Percentiles rank a stretch among this genome's conserved stretches.
These are phyloP conservation scores for Leptinotarsa juncta DNA, from an alignment of 2,888 invertebrate species.

Conservation along the genomic window DNA sequence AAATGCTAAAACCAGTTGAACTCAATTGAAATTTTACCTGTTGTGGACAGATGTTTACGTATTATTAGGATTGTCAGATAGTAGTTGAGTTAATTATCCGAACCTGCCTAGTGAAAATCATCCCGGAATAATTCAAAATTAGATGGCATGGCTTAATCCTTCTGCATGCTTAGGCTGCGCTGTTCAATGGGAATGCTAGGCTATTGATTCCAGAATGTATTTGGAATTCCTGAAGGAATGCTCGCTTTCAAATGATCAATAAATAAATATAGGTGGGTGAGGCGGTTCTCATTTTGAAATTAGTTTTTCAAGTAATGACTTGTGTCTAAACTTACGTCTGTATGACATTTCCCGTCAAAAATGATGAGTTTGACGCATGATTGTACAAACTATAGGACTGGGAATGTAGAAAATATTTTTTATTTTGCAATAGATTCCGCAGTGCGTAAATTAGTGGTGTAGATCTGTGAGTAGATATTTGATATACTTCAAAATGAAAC, in stretches of 20 bases:
- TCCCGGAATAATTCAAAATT: not conserved
- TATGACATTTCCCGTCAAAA: no score
- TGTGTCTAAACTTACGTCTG: no score
- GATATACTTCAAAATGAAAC: no score
- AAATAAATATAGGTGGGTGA: no score
- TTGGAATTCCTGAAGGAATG: not conserved
- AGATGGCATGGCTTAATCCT: not conserved
- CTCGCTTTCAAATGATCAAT: not conserved
- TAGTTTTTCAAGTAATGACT: no score
- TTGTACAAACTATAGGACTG: no score
- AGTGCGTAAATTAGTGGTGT: no score
- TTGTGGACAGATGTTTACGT: not conserved
- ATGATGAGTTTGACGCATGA: no score
- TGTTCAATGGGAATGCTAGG: not conserved
- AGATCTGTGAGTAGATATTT: no score
- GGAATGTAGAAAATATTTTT: no score
- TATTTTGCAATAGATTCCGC: no score
- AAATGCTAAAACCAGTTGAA: conserved; percentile 6
- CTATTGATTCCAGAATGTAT: conserved; percentile 1
- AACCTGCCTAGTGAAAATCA: not conserved
- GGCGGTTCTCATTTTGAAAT: no score
- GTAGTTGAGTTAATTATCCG: not conserved
- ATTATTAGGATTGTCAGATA: conserved; percentile 5
- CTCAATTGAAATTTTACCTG: not conserved
- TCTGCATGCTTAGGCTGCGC: not conserved